phyloP scores from a whole-genome alignment of 2,797 vertebrate genomes.

The Carapus acus region DNA sequence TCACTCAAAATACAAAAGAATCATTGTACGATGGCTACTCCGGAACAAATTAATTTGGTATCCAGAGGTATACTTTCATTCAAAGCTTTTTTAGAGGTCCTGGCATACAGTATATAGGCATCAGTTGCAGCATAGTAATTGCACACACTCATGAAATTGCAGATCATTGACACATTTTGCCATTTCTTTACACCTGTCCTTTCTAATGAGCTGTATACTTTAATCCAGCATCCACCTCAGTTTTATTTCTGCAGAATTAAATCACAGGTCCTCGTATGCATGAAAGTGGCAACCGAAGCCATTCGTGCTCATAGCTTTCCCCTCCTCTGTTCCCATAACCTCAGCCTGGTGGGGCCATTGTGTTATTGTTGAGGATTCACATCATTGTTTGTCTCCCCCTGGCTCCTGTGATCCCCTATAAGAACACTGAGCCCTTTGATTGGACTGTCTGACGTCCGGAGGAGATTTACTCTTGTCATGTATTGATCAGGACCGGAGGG shows the following conservation, averaged over 20 bases:
- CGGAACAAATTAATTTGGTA: too few relatives aligned
- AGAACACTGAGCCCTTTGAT: constrained; percentile 73
- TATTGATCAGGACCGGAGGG: constrained; percentile 76
- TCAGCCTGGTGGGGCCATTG: constrained; percentile 61
- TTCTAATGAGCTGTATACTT: too few relatives aligned
- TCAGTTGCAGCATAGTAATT: constrained; percentile 29
- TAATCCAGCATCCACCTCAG: too few relatives aligned
- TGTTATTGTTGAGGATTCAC: constrained; percentile 70
- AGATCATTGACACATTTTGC: constrained; percentile 20
- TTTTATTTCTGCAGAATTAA: constrained; percentile 2
- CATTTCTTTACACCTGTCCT: constrained; percentile 6
- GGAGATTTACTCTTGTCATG: constrained; percentile 77
- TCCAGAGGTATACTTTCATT: too few relatives aligned
- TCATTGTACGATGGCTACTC: too few relatives aligned
- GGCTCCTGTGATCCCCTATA: constrained; percentile 72
- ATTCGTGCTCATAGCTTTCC: constrained; percentile 38
- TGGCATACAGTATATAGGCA: constrained; percentile 55
- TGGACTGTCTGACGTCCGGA: constrained; percentile 72
- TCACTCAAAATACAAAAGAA: too few relatives aligned
- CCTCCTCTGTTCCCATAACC: constrained; percentile 65
- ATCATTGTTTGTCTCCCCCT: constrained; percentile 70
- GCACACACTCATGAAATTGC: constrained; percentile 33
- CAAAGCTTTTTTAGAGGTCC: too few relatives aligned
- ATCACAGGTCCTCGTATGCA: constrained; percentile 19
- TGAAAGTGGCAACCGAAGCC: constrained; percentile 35